Conservation (phyloP, 2,888 invertebrate species). For the Noctua janthe region DNA sequence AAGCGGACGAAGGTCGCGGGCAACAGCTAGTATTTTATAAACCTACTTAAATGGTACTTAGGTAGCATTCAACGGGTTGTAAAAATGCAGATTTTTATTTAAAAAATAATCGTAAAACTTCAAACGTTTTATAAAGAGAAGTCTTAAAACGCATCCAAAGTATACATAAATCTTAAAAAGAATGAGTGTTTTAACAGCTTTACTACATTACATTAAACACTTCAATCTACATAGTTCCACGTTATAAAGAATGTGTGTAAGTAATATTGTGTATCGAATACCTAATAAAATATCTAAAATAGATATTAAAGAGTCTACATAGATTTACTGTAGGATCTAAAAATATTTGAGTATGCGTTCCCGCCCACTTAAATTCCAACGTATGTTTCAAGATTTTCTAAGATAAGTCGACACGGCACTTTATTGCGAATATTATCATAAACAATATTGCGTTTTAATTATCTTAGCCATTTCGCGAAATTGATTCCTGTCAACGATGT, state of each 20-base stretch:
- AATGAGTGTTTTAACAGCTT: neutral
- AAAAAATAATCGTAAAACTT: neutral
- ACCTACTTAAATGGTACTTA: neutral
- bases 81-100: neutral
- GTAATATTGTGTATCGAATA: neutral
- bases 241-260: neutral
- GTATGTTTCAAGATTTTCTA: slow-evolving; percentile 3
- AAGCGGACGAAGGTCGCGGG: too few relatives aligned
- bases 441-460: slow-evolving; percentile 3
- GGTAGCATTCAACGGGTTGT: neutral
- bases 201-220: neutral
- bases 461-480: neutral
- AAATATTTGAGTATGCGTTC: slow-evolving; percentile 17
- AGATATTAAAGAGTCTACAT: slow-evolving; percentile 10
- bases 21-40: neutral
- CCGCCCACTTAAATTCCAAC: slow-evolving; percentile 18
- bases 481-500: neutral
- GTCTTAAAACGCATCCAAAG: neutral
- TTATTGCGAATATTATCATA: slow-evolving; percentile 19
- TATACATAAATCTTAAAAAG: neutral
- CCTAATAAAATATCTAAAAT: slow-evolving; percentile 4
- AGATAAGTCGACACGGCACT: neutral
- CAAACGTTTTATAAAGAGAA: neutral
- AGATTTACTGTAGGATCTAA: neutral
- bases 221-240: neutral